These are phyloP conservation scores for Pristionchus maxplancki DNA, from an alignment of 2,888 invertebrate species.

Conservation along the genomic window DNA sequence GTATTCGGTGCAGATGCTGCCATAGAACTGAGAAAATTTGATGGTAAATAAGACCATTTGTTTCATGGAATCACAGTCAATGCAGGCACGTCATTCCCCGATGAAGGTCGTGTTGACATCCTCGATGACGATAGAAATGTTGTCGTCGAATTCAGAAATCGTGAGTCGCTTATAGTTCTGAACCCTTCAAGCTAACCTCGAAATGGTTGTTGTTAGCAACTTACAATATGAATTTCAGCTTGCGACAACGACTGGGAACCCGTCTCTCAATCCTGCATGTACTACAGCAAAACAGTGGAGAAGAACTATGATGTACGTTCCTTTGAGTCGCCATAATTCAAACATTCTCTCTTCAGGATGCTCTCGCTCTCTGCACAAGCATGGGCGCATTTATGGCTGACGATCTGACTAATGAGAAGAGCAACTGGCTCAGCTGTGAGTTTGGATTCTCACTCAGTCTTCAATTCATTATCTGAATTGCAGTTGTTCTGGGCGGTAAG, in stretches of 20 bases:
- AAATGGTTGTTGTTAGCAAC: no score
- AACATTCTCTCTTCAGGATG: slow-evolving; percentile 50
- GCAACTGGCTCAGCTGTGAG: slow-evolving; percentile 55
- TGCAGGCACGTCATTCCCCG: not conserved
- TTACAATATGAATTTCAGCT: no score
- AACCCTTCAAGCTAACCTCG: no score
- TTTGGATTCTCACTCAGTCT: no score
- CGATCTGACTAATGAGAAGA: slow-evolving; percentile 60
- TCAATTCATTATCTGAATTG: not conserved
- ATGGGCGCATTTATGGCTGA: slow-evolving; percentile 67
- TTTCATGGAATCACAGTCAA: no score
- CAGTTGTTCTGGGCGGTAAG: not conserved
- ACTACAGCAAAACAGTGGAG: slow-evolving; percentile 49
- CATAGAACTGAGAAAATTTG: not conserved
- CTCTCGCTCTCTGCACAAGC: slow-evolving; percentile 59
- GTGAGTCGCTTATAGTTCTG: no score
- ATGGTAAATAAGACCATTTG: no score
- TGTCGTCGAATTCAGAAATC: slow-evolving; percentile 26
- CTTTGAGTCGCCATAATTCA: no score
- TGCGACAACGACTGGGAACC: slow-evolving; percentile 65
- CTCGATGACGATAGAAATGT: not conserved
- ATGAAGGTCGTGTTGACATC: not conserved
- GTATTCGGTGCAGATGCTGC: slow-evolving; percentile 45
- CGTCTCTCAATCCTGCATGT: slow-evolving; percentile 62
- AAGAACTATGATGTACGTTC: not conserved